Base-by-base conservation (phyloP, 2,797 vertebrate species). In the Nasua narica region DNA sequence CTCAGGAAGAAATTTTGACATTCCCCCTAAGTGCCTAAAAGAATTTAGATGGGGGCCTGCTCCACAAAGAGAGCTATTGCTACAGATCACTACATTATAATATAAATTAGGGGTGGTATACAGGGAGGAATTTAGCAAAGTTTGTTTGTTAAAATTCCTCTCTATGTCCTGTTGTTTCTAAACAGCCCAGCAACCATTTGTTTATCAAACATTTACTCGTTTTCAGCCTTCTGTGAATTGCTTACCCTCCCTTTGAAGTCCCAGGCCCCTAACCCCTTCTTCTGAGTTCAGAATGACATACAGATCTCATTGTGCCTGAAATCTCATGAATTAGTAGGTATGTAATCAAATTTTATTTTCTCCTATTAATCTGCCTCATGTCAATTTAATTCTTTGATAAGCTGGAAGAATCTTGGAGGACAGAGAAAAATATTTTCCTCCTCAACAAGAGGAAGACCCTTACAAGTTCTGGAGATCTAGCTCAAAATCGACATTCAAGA, bases 401-500 rank as follows among this genome's bases (percentile, higher is more conserved):
- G 43, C 72, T 74, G 27, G 72, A 74, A 29, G 72, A 74, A 46
- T 74, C 43, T 74, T 74, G 43, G 18, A 46, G 72, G 72, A 18
- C 27, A 29, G 70, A 74, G 27, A 46, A 74, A 46, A 74, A 74
- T 29, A 0, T 32, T 46, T 46, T 46, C 27, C 40, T 74, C 70
- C 43, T 29, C 72, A 74, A 46, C 72, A 74, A 74, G 43, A 79
- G 46, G 19, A 86, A 93, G 29, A 37, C 23, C 50, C 32, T 90
- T 54, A 74, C 18, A 60, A 52, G 19, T 54, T 90, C 4, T 87
- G 15, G 65, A 92, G 11, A 46, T 62, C 48, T 62, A 76, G 37
- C 62, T 90, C 32, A 79, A 87, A 86, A 69, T 11, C 89, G 32
- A 94, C 65, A 62, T 95, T 86, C 60, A 87, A 95, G 85, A 92